Conservation (phyloP, 2,888 invertebrate genomes). For the Bombyx huttoni region DNA sequence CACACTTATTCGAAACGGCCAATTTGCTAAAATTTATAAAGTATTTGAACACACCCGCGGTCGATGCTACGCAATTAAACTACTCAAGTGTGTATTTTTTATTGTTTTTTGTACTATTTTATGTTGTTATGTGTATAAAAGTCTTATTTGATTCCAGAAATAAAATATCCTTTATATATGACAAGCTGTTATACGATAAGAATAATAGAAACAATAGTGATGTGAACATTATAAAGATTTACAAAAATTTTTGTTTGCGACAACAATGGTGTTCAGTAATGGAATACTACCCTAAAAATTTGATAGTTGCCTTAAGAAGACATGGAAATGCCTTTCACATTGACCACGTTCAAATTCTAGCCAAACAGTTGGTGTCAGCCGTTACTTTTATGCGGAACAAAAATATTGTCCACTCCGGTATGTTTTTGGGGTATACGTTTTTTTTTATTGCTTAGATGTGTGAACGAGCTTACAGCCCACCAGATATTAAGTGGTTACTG, state of each 20-base stretch:
- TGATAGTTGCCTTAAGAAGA: conserved; percentile 19
- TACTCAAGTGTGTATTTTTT: conserved; percentile 22
- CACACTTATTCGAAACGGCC: conserved; percentile 21
- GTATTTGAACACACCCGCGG: conserved; percentile 17
- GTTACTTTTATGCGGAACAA: conserved; percentile 27
- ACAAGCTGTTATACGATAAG: neutral
- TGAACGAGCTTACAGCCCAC: too few species aligned
- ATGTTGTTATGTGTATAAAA: neutral
- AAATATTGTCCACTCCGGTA: conserved; percentile 42
- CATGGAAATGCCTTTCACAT: conserved; percentile 24
- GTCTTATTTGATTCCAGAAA: neutral
- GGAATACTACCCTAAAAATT: conserved; percentile 37
- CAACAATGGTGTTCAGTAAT: conserved; percentile 28
- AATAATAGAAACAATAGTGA: neutral
- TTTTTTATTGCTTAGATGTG: too few species aligned
- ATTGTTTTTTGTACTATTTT: neutral
- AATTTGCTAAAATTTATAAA: conserved; percentile 27
- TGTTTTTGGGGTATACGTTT: too few species aligned
- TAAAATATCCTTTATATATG: neutral
- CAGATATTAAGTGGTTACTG: too few species aligned
- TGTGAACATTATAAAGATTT: neutral
- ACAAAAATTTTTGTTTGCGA: conserved; percentile 15
- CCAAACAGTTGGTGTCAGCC: conserved; percentile 35
- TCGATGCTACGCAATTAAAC: conserved; percentile 24
- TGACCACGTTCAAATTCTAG: conserved; percentile 24